Conservation (phyloP, 2,113 vertebrate genomes). For the Hippocampus guttulatus region DNA sequence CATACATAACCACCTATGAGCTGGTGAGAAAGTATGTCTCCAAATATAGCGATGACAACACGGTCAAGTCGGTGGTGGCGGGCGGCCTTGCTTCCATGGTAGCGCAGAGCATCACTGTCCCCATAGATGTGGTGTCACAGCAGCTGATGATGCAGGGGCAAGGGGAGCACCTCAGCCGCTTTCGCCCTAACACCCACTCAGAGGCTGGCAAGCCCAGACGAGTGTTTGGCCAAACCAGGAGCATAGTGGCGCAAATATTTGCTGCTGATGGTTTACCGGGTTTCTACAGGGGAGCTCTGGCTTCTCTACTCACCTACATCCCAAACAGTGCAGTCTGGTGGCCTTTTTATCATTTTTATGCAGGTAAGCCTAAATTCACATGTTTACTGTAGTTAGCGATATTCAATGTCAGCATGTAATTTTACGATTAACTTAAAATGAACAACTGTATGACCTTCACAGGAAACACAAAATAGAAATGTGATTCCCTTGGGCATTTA, state of each 20-base stretch:
- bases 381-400: background rate
- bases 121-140: constrained; percentile 94
- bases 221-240: constrained; percentile 87
- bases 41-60: constrained; percentile 83
- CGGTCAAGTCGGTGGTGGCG: constrained; percentile 88
- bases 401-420: background rate
- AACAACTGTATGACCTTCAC: no score
- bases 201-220: constrained; percentile 52
- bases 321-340: constrained; percentile 98
- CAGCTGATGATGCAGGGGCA: constrained; percentile 97
- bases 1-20: constrained; percentile 96
- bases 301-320: constrained; percentile 94
- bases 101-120: constrained; percentile 96
- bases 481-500: no score
- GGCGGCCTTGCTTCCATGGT: constrained; percentile 90
- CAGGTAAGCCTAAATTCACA: constrained; percentile 71
- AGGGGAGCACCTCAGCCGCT: constrained; percentile 85
- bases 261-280: constrained; percentile 82
- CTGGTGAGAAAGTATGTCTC: constrained; percentile 89
- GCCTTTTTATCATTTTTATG: constrained; percentile 98
- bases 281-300: constrained; percentile 96
- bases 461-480: no score
- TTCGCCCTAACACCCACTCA: constrained; percentile 64
- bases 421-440: background rate
- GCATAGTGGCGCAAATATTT: constrained; percentile 88